These are phyloP conservation scores for Falco punctatus DNA, from an alignment of 2,113 vertebrate species.

Conservation along the genomic window DNA sequence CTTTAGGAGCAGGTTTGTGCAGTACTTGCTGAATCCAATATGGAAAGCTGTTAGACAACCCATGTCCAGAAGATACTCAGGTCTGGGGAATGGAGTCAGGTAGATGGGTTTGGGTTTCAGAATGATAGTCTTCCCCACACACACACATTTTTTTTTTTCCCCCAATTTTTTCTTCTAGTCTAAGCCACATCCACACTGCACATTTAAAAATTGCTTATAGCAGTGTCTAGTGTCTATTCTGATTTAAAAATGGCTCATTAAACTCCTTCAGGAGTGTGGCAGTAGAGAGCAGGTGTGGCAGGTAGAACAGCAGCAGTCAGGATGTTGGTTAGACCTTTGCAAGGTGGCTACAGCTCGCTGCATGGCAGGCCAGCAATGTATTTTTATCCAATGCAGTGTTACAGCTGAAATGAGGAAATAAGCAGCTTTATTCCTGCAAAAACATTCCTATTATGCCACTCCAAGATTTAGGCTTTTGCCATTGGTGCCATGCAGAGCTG, in stretches of 20 bases:
- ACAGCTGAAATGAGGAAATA: background rate
- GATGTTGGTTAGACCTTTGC: background rate
- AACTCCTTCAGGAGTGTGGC: too few species aligned
- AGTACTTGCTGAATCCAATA: background rate
- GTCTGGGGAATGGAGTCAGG: background rate
- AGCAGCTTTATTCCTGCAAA: background rate
- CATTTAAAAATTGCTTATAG: background rate
- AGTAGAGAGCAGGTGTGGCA: rapidly evolving
- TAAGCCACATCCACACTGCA: background rate
- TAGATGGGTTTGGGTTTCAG: background rate
- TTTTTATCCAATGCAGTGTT: background rate
- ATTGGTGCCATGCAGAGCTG: rapidly evolving
- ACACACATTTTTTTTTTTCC: background rate
- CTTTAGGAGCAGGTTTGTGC: background rate
- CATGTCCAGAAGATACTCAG: background rate
- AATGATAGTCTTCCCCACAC: background rate
- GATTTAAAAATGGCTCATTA: background rate
- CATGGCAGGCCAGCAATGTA: too few species aligned
- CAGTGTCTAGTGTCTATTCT: background rate
- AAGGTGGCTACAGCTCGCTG: background rate
- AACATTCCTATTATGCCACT: background rate
- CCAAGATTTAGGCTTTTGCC: background rate
- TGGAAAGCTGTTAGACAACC: background rate
- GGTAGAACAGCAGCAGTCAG: background rate
- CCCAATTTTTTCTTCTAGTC: background rate